A percentile compares a stretch with the other conserved stretches of the same genome.
Conservation (phyloP, 2,888 invertebrate genomes). For the Dryomyza anilis region DNA sequence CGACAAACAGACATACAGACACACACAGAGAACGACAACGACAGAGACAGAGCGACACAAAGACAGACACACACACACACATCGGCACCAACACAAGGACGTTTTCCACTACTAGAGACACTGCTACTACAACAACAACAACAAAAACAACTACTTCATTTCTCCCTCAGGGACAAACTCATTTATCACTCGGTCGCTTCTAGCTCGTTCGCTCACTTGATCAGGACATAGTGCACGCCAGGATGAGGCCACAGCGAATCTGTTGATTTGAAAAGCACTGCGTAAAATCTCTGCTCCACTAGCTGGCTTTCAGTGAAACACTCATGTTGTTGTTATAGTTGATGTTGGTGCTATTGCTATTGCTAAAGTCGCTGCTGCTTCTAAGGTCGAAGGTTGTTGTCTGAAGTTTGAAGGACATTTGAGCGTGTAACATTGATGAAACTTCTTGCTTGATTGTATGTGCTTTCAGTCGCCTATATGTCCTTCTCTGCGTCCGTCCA, state of each 20-base stretch:
- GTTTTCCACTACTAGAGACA: conserved; percentile 1
- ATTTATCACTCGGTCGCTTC: conserved; percentile 10
- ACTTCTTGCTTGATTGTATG: too few species aligned
- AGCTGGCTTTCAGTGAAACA: too few species aligned
- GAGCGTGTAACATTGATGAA: background rate
- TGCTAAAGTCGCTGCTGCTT: too few species aligned
- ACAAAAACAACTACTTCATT: conserved; percentile 4
- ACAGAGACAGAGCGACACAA: background rate
- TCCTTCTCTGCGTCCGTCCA: too few species aligned
- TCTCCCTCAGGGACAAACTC: conserved; percentile 9
- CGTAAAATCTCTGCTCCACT: conserved; percentile 4
- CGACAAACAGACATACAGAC: background rate
- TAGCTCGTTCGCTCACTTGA: background rate
- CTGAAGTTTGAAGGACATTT: background rate
- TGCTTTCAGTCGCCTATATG: too few species aligned
- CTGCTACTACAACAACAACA: too few species aligned
- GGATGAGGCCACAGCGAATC: background rate
- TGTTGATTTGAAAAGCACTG: conserved; percentile 19
- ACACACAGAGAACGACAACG: background rate
- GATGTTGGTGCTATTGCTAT: too few species aligned
- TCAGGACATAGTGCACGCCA: too few species aligned
- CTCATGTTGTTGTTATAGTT: too few species aligned
- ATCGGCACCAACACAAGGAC: background rate
- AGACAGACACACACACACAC: background rate
- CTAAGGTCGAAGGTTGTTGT: conserved; percentile 2